A percentile compares a stretch with the other conserved stretches of the same genome.
phyloP scores from a whole-genome alignment of 1,140 invertebrate genomes.

The Drosophila yakuba region DNA sequence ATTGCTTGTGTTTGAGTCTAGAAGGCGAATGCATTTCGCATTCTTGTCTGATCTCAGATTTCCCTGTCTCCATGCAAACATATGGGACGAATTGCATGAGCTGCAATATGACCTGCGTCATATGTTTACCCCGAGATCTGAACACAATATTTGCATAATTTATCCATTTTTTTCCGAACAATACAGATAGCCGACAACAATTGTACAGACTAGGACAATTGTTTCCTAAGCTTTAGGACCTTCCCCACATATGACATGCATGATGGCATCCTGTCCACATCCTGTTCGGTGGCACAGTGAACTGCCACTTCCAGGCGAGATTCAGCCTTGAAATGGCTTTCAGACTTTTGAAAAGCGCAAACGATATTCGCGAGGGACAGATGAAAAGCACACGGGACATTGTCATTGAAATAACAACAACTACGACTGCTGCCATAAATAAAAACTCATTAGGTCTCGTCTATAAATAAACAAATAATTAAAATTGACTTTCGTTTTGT shows the following conservation, averaged over 20 bases:
- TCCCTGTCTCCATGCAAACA: conserved; percentile 4
- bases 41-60: conserved; percentile 56
- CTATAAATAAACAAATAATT: conserved; percentile 27
- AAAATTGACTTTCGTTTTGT: neutral
- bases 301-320: conserved; percentile 36
- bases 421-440: conserved; percentile 59
- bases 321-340: conserved; percentile 57
- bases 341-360: conserved; percentile 36
- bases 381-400: conserved; percentile 28
- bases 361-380: conserved; percentile 10
- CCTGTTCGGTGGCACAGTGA: conserved; percentile 30
- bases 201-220: conserved; percentile 4
- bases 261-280: conserved; percentile 16
- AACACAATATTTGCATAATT: neutral
- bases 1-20: conserved; percentile 47
- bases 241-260: conserved; percentile 24
- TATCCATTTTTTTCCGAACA: neutral
- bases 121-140: conserved; percentile 1
- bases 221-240: conserved; percentile 11
- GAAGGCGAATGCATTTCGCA: conserved; percentile 30
- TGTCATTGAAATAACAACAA: conserved; percentile 64
- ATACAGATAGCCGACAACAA: neutral
- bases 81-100: conserved; percentile 1
- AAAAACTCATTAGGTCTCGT: conserved; percentile 58
- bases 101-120: conserved; percentile 6